Percentiles rank a stretch among this genome's conserved stretches.
Conservation (phyloP, 2,888 invertebrate species). For the Lasioglossum zephyrum region DNA sequence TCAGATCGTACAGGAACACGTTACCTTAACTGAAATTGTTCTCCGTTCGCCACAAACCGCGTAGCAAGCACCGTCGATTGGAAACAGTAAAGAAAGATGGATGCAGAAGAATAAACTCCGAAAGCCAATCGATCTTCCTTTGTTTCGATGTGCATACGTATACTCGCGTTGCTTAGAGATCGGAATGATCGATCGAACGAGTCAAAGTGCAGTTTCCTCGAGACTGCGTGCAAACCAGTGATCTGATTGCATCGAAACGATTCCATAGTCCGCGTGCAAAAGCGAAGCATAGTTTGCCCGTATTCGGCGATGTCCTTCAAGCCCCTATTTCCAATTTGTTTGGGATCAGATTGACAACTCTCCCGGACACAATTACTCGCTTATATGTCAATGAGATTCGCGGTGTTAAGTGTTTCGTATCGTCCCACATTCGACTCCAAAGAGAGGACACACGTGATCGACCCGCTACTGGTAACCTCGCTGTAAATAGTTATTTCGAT, state of each 20-base stretch:
- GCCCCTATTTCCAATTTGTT: slow-evolving; percentile 44
- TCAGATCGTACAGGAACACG: background rate
- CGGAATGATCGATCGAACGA: slow-evolving; percentile 3
- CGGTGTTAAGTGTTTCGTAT: slow-evolving; percentile 37
- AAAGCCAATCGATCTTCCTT: slow-evolving; percentile 6
- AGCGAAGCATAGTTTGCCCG: background rate
- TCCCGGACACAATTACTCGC: slow-evolving; percentile 47
- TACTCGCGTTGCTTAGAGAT: background rate
- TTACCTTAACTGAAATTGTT: background rate
- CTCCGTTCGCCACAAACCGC: background rate
- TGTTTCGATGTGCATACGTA: background rate
- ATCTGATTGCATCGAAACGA: background rate
- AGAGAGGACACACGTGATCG: slow-evolving; percentile 37
- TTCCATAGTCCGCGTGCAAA: background rate
- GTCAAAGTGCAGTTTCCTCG: background rate
- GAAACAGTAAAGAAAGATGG: background rate
- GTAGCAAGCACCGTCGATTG: background rate
- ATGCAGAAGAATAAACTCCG: background rate
- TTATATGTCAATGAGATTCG: slow-evolving; percentile 65
- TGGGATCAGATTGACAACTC: background rate
- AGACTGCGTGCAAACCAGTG: background rate
- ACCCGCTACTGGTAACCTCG: slow-evolving; percentile 22
- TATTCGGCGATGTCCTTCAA: slow-evolving; percentile 20
- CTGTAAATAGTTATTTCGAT: slow-evolving; percentile 38
- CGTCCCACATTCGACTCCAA: slow-evolving; percentile 46